phyloP scores from a whole-genome alignment of 2,888 invertebrate species.

The Leptopilina syphax region DNA sequence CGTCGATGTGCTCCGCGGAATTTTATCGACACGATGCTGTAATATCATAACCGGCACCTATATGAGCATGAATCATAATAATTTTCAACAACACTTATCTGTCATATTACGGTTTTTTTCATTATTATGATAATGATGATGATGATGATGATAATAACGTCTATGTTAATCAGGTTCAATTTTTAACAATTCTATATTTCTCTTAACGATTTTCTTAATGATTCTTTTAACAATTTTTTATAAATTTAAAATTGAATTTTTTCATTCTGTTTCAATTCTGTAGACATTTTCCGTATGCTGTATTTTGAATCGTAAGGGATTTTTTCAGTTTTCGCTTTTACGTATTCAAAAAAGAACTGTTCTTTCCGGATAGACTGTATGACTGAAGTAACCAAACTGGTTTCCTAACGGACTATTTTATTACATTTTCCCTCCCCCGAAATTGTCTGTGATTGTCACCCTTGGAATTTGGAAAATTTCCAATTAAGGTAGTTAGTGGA shows the following conservation, averaged over 20 bases:
- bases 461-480: not conserved
- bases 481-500: not conserved
- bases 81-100: conserved; percentile 30
- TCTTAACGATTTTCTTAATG: not conserved
- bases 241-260: not conserved
- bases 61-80: conserved; percentile 9
- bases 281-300: no score
- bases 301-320: no score
- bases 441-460: not conserved
- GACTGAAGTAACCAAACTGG: conserved; percentile 24
- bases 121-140: no score
- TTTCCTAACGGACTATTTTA: conserved; percentile 30
- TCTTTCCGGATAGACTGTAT: not conserved
- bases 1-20: conserved; percentile 24
- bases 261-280: not conserved
- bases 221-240: not conserved
- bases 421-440: conserved; percentile 25
- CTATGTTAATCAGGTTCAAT: not conserved
- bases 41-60: conserved; percentile 34
- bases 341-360: not conserved
- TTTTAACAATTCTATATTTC: not conserved
- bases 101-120: conserved; percentile 18
- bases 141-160: conserved; percentile 15
- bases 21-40: conserved; percentile 30
- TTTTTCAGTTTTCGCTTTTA: no score